Percentiles rank a stretch among this genome's conserved stretches.
Evolutionary conservation across 2,113 vertebrate genomes (phyloP).

Genomic region (Peromyscus polionotus): DNA sequence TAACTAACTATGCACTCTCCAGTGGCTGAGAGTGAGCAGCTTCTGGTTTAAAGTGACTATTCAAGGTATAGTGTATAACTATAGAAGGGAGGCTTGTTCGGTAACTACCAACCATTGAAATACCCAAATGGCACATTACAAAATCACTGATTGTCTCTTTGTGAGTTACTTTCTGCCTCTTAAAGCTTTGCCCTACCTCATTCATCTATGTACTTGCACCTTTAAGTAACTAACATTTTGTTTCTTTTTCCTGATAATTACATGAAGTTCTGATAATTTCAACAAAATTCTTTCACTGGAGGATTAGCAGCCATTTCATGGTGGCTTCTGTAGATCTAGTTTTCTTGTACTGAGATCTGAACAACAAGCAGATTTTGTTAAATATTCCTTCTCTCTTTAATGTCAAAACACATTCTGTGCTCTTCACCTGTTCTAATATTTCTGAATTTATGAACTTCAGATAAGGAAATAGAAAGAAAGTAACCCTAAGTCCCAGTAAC

Average conservation of each 20-base stretch:
- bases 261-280: neutral
- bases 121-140: neutral
- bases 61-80: neutral
- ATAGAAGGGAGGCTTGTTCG: neutral
- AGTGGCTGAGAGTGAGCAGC: neutral
- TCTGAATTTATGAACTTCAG: neutral
- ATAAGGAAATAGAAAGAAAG: neutral
- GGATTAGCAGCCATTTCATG: neutral
- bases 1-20: neutral
- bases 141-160: neutral
- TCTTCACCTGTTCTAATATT: neutral
- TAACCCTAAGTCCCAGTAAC: neutral
- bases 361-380: neutral
- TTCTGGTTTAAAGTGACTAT: neutral
- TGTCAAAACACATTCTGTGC: neutral
- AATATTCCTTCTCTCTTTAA: neutral
- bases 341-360: neutral
- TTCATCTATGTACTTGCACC: neutral
- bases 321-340: neutral
- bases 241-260: neutral
- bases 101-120: neutral
- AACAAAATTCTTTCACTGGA: neutral
- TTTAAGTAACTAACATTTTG: slow-evolving; percentile 2
- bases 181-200: neutral
- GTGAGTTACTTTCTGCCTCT: neutral